Conservation (phyloP, 2,113 vertebrate species). For the Plecotus auritus region DNA sequence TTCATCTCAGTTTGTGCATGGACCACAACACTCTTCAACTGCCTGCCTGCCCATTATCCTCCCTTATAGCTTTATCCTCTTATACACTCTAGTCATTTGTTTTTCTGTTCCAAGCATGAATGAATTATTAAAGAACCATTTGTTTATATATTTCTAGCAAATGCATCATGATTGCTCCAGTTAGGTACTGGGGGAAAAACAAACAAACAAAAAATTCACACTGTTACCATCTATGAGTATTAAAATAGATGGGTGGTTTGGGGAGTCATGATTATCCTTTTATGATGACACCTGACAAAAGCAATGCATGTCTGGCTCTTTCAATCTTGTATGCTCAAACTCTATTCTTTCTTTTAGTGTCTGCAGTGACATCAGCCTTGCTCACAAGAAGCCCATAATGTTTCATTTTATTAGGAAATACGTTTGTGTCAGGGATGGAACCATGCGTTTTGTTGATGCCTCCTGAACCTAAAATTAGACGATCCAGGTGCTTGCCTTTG, state of each 20-base stretch:
- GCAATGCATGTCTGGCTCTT: background rate
- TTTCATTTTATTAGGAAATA: constrained; percentile 36
- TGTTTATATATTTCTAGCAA: background rate
- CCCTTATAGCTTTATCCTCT: background rate
- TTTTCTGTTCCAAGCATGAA: background rate
- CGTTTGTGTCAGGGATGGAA: background rate
- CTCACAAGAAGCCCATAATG: background rate
- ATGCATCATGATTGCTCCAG: background rate
- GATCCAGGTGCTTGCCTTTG: background rate
- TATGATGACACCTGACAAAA: background rate
- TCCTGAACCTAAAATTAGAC: background rate
- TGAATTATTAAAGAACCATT: constrained; percentile 36
- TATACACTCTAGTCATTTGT: background rate
- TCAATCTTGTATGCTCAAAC: background rate
- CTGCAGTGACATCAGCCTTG: background rate
- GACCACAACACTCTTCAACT: background rate
- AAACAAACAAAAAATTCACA: background rate
- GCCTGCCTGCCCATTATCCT: background rate
- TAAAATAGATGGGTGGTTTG: background rate
- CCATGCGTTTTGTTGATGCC: background rate
- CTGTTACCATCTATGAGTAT: background rate
- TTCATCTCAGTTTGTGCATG: background rate
- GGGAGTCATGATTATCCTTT: constrained; percentile 20
- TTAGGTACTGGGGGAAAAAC: background rate
- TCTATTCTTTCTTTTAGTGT: background rate